Percentiles rank a stretch among this genome's conserved stretches.
Conservation (phyloP, 2,797 vertebrate species). For the Lepidocolaptes lacrymiger region DNA sequence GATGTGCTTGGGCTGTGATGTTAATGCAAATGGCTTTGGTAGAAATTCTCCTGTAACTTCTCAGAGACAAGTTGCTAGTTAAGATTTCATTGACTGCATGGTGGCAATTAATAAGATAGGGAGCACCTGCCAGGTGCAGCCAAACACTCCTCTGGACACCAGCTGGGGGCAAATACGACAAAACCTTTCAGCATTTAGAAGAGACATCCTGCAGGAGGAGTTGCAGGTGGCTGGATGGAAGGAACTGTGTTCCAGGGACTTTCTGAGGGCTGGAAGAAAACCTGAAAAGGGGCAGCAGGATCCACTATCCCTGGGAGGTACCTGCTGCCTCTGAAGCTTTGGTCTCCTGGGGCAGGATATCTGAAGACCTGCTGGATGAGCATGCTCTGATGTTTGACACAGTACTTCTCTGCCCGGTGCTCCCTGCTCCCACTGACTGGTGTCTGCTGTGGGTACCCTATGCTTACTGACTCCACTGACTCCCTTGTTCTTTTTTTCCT, state of each 20-base stretch:
- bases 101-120: neutral
- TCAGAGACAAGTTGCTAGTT: neutral
- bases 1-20: neutral
- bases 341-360: neutral
- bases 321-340: neutral
- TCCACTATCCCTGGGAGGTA: neutral
- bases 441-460: neutral
- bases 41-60: neutral
- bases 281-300: neutral
- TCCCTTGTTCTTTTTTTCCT: neutral
- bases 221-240: neutral
- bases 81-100: neutral
- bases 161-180: neutral
- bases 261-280: neutral
- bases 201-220: neutral
- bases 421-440: neutral
- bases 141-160: neutral
- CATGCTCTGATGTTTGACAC: neutral
- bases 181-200: neutral
- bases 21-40: neutral
- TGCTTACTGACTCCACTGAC: neutral
- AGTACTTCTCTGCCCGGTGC: neutral
- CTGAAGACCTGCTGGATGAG: neutral
- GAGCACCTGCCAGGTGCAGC: neutral
- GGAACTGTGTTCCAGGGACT: neutral